These are phyloP conservation scores for Sminthurides bifidus DNA, from an alignment of 1,140 invertebrate species.

Conservation along the genomic window DNA sequence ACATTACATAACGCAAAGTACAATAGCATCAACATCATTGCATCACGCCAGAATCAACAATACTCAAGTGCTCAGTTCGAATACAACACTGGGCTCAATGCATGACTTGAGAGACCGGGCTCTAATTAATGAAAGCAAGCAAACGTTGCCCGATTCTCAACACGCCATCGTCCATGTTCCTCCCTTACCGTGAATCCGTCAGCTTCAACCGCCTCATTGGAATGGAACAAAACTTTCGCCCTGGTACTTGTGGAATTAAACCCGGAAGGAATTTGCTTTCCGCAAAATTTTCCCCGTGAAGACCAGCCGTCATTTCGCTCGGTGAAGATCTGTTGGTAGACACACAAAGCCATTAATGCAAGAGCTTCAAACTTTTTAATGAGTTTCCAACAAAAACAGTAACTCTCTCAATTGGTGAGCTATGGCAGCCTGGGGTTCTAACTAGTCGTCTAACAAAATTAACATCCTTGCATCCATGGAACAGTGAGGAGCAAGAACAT, in stretches of 20 bases:
- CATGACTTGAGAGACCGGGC: no score
- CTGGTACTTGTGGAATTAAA: slow-evolving; percentile 50
- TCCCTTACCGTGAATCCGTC: slow-evolving; percentile 54
- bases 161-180: slow-evolving; percentile 18
- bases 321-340: slow-evolving; percentile 13
- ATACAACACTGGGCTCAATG: no score
- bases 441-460: background rate
- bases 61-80: no score
- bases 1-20: no score
- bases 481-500: no score
- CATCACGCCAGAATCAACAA: no score
- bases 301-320: slow-evolving; percentile 37
- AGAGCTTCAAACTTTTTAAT: background rate
- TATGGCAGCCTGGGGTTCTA: background rate
- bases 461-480: no score
- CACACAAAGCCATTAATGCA: background rate
- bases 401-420: background rate
- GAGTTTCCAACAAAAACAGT: background rate
- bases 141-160: no score
- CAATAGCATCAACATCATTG: no score
- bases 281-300: slow-evolving; percentile 54
- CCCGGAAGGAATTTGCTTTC: slow-evolving; percentile 47
- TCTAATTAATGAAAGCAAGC: no score
- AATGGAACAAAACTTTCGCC: slow-evolving; percentile 58
- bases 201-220: slow-evolving; percentile 49